These are phyloP conservation scores for Mastomys natalensis DNA, from an alignment of 2,113 vertebrate species.

Conservation along the genomic window DNA sequence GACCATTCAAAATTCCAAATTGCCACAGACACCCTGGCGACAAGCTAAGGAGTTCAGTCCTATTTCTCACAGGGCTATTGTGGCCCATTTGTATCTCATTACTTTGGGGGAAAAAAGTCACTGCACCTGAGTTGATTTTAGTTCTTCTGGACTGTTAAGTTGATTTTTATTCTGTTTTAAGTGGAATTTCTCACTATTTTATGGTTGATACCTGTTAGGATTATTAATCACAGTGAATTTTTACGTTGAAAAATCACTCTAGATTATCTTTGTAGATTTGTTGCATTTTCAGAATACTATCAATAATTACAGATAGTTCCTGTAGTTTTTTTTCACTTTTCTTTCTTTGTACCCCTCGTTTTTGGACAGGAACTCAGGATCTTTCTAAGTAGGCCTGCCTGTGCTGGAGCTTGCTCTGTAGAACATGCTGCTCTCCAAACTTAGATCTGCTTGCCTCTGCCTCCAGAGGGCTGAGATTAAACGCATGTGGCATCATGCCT, in stretches of 20 bases:
- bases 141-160: neutral
- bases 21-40: neutral
- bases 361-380: neutral
- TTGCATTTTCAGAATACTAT: constrained; percentile 22
- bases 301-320: neutral
- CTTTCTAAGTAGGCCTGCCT: neutral
- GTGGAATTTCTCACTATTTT: constrained; percentile 1
- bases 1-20: neutral
- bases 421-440: neutral
- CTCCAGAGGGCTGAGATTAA: neutral
- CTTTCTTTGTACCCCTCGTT: no score
- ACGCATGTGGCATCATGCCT: neutral
- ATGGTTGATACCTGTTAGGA: neutral
- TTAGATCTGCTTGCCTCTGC: neutral
- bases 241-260: constrained; percentile 10
- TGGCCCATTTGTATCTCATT: neutral
- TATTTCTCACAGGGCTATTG: neutral
- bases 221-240: constrained; percentile 37
- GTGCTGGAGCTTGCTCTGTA: neutral
- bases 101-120: neutral
- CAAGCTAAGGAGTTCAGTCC: neutral
- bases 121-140: constrained; percentile 13
- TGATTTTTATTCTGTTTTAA: constrained; percentile 3
- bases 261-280: constrained; percentile 18
- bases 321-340: neutral